Conservation (phyloP, 2,113 vertebrate genomes). For the Glaucidium brasilianum region DNA sequence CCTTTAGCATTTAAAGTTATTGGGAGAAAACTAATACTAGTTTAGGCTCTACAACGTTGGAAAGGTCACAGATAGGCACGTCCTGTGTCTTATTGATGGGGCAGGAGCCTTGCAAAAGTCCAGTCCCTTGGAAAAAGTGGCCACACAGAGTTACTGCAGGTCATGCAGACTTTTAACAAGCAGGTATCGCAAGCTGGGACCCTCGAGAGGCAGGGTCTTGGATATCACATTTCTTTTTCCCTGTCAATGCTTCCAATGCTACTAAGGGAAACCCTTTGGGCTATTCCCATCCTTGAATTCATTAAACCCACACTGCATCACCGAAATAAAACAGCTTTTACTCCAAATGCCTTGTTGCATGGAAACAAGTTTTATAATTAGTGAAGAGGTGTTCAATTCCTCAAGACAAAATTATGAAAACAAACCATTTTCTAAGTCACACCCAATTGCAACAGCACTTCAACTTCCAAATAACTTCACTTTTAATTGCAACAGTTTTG, state of each 20-base stretch:
- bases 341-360: not conserved
- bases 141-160: not conserved
- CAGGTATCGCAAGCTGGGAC: not conserved
- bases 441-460: not conserved
- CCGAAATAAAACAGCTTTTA: not conserved
- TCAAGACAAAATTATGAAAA: not conserved
- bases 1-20: not conserved
- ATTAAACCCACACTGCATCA: not conserved
- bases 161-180: not conserved
- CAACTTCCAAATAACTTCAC: not conserved
- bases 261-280: not conserved
- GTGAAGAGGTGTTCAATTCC: not conserved
- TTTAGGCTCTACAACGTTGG: rapidly evolving
- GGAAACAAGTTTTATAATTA: not conserved
- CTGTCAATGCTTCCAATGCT: not conserved
- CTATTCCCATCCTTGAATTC: not conserved
- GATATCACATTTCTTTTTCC: not conserved
- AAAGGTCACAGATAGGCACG: rapidly evolving
- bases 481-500: not conserved
- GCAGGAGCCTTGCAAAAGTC: not conserved
- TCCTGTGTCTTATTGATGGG: rapidly evolving
- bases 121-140: not conserved
- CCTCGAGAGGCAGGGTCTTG: not conserved
- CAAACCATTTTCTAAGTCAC: not conserved
- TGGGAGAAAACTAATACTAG: not conserved